Evolutionary conservation across 2,797 vertebrate genomes (phyloP).

Genomic region (Silurus aristotelis): DNA sequence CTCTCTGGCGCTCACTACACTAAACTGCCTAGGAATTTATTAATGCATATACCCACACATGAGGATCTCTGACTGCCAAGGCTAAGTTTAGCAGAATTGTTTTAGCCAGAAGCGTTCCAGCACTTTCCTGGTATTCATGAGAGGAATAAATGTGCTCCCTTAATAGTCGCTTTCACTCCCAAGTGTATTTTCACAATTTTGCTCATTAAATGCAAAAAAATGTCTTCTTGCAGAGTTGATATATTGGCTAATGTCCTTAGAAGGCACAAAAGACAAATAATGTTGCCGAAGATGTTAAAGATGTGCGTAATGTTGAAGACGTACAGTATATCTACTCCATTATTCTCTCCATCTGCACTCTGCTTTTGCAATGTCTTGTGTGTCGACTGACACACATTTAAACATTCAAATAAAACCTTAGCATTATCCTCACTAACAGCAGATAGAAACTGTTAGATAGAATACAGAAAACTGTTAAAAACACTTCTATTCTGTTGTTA

Average conservation of each 20-base stretch:
- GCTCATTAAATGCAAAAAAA: constrained; percentile 6
- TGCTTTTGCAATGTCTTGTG: neutral
- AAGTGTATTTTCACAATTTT: constrained; percentile 38
- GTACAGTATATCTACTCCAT: neutral
- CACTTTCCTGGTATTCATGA: constrained; percentile 36
- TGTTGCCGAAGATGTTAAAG: no score
- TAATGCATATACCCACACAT: constrained; percentile 8
- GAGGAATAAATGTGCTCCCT: constrained; percentile 27
- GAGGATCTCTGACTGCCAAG: constrained; percentile 23
- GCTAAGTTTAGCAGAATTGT: constrained; percentile 42
- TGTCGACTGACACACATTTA: no score
- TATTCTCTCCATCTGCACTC: neutral
- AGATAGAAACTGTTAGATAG: neutral
- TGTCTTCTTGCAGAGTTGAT: constrained; percentile 49
- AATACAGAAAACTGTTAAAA: neutral
- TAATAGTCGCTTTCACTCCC: constrained; percentile 24
- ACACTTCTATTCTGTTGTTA: neutral
- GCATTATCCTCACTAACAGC: neutral
- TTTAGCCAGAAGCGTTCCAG: constrained; percentile 21
- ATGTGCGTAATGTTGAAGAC: neutral
- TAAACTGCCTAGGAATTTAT: constrained; percentile 28
- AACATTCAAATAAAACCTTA: no score
- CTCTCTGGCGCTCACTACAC: neutral
- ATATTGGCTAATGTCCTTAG: constrained; percentile 19
- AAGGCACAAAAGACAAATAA: neutral